Evolutionary conservation across 2,797 vertebrate species (phyloP), one percentile per base, ranked within the genome.

Genomic region (Avahi laniger): DNA sequence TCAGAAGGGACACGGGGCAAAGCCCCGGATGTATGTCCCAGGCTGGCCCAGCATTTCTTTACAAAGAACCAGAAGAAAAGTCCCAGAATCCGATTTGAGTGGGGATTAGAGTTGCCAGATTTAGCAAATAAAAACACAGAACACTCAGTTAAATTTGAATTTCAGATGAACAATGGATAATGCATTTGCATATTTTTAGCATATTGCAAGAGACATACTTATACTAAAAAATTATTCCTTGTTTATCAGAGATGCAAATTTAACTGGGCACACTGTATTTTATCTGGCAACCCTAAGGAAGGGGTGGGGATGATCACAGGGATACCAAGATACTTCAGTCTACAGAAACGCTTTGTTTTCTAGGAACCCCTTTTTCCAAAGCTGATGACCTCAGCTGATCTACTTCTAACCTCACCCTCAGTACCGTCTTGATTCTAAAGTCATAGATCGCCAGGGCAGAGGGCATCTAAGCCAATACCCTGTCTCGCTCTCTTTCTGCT

Each of bases 341-440:
- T 41, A 7, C 48, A 93, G 72, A 85, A 84, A 82, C 2, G 38
- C n/a, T 35, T 38, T 26, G 4, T 61, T 88, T 70, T 50, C 35
- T 67, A 86, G 75, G 57, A 70, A 9, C 5, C 22, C 20, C 26
- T 8, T 65, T 85, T 61, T 33, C 35, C 35, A 59, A 67, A 95
- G 75, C 17, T 6, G 2, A 4, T 4, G 28, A 35, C 50, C 43
- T 85, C 15, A 38, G 50, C 33, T n/a, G 22, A 57, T 57, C 54
- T 12, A 17, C 54, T 65, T 80, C 67, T 63, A 20, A 57, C 7
- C 5, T 69, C 18, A 48, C 3, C 99, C 98, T 99, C 98, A 99
- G 17, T 98, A 98, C 99, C 99, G 99, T 98, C 98, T 98, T 97
- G 97, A 99, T 99, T 99, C 98, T 98, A 97, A 98, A 98, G 99